These are phyloP conservation scores for Lepeophtheirus salmonis DNA, from an alignment of 1,140 invertebrate genomes.

Conservation along the genomic window DNA sequence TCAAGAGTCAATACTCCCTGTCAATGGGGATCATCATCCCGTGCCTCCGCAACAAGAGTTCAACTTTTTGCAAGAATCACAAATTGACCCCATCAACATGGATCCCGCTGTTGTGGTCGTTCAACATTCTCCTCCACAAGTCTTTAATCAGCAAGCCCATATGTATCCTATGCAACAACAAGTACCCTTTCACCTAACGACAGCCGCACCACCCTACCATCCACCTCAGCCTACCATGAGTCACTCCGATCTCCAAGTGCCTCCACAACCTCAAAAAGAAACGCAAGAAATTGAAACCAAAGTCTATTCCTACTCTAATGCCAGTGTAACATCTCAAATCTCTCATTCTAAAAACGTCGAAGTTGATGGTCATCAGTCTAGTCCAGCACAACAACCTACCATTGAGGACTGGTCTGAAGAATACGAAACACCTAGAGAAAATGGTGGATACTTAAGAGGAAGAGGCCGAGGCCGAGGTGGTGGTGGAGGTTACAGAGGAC, in stretches of 20 bases:
- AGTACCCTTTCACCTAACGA: neutral
- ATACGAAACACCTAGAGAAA: neutral
- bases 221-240: slow-evolving; percentile 1
- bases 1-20: neutral
- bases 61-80: slow-evolving; percentile 22
- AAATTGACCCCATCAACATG: slow-evolving; percentile 21
- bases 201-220: slow-evolving; percentile 1
- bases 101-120: slow-evolving; percentile 23
- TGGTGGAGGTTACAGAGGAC: neutral
- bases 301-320: too few relatives aligned
- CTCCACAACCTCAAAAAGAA: neutral
- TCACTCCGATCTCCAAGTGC: neutral
- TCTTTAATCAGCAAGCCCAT: neutral
- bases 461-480: neutral
- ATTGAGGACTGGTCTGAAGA: slow-evolving; percentile 13
- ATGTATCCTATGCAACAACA: neutral
- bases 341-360: neutral
- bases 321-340: too few relatives aligned
- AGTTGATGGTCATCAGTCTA: neutral
- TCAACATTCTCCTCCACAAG: slow-evolving; percentile 18
- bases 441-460: neutral
- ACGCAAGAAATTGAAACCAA: too few relatives aligned
- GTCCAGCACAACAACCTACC: neutral
- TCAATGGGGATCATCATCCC: neutral
- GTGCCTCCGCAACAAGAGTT: neutral